phyloP scores from a whole-genome alignment of 2,888 invertebrate genomes.

The Macaria notata region DNA sequence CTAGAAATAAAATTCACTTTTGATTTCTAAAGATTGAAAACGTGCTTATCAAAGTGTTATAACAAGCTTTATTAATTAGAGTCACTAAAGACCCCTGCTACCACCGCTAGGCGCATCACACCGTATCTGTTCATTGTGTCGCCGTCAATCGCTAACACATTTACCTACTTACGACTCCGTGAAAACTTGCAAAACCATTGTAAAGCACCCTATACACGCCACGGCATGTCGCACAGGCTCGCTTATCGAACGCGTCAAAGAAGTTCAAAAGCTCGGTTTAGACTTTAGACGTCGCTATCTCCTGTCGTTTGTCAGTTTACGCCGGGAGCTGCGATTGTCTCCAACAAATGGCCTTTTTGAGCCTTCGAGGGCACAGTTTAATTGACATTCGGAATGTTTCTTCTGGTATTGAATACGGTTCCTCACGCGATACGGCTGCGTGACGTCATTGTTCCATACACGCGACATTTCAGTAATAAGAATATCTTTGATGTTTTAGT shows the following conservation, averaged over 20 bases:
- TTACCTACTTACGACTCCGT: constrained; percentile 75
- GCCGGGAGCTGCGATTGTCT: constrained; percentile 70
- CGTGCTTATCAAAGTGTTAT: no score
- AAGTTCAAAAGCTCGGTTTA: constrained; percentile 78
- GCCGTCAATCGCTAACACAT: constrained; percentile 77
- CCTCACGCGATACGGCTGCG: constrained; percentile 8
- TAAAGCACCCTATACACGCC: constrained; percentile 53
- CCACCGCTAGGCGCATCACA: neutral
- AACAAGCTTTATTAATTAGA: no score
- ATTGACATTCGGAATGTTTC: constrained; percentile 36
- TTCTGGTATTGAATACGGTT: constrained; percentile 23
- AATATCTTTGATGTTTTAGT: constrained; percentile 16
- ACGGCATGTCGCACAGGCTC: constrained; percentile 44
- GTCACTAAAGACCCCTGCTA: no score
- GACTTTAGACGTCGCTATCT: constrained; percentile 59
- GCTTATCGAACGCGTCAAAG: constrained; percentile 79
- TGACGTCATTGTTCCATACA: constrained; percentile 16
- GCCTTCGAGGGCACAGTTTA: constrained; percentile 48
- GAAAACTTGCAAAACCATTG: constrained; percentile 80
- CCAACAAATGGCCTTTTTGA: constrained; percentile 71
- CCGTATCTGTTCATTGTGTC: constrained; percentile 48
- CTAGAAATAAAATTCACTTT: no score
- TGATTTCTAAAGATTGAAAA: no score
- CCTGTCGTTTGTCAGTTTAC: constrained; percentile 75
- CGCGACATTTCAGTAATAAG: constrained; percentile 12